Base-by-base conservation (phyloP, 2,113 vertebrate genomes). In the Pygoscelis adeliae region DNA sequence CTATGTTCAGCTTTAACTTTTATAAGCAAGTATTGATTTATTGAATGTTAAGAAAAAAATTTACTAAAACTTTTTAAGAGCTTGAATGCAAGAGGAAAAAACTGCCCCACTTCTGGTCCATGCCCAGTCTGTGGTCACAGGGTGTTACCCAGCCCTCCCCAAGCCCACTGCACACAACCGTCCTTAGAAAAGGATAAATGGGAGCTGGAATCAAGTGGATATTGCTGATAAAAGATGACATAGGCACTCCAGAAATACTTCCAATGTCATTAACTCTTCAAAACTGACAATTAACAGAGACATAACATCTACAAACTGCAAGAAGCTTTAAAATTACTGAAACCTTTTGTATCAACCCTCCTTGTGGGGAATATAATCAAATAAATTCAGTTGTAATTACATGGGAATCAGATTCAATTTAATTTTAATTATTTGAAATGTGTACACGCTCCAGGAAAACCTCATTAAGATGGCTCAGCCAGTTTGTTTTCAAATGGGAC, bases 401-500 rank as follows among this genome's bases (percentile, higher is more conserved):
- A 95, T 19, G 63, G 65, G 62, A 92, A 50, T 94, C 90, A 89
- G 95, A 97, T 97, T 96, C 90, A 97, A 97, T 97, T 98, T 96
- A 95, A 97, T 97, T 97, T 98, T 96, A 97, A 98, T 97, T 98
- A 97, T 98, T 98, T 97, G 97, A 97, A 97, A 97, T 87, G 87
- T 97, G 97, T 96, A 97, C 97, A 97, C 95, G 88, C 90, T 96
- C 94, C 96, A 96, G 96, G 80, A 96, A 97, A 96, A 95, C 52
- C 94, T 98, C 95, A 97, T 98, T 97, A 98, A 84, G 94, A 66
- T 90, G 89, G 83, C 84, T 95, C 87, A 97, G 96, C 77, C 76
- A 89, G 86, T 93, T 95, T 93, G 86, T 97, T 98, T 97, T 92
- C 96, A 97, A 95, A 84, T 10, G 55, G 90, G 93, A 95, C 91